phyloP scores from a whole-genome alignment of 2,888 invertebrate genomes.

The Pollenia griseotomentosa region DNA sequence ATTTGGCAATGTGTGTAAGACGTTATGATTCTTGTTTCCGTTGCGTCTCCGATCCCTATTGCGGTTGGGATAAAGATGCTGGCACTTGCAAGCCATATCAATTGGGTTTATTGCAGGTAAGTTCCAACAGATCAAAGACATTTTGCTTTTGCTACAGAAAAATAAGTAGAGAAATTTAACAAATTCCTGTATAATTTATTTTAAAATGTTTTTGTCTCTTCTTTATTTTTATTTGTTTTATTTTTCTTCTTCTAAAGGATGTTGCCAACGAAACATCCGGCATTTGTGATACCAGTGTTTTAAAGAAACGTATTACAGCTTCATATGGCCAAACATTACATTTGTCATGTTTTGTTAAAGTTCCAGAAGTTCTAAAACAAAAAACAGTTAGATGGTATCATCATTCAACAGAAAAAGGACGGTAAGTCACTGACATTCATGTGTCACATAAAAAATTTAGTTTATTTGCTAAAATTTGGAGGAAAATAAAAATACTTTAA shows the following conservation, averaged over 20 bases:
- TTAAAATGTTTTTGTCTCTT: conserved; percentile 83
- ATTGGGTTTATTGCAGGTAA: conserved; percentile 88
- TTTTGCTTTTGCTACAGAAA: not conserved
- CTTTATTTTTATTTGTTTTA: conserved; percentile 10
- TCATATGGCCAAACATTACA: conserved; percentile 97
- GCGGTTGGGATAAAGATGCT: conserved; percentile 97
- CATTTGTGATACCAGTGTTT: conserved; percentile 94
- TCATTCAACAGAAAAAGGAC: conserved; percentile 94
- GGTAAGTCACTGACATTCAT: conserved; percentile 82
- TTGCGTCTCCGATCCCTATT: conserved; percentile 97
- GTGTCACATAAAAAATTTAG: conserved; percentile 43
- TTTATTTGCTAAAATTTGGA: conserved; percentile 26
- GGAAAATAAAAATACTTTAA: not conserved
- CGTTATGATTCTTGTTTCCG: conserved; percentile 96
- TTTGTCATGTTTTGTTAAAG: conserved; percentile 94
- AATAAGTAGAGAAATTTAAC: not conserved
- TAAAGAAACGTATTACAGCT: conserved; percentile 94
- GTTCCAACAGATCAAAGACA: conserved; percentile 38
- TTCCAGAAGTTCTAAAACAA: conserved; percentile 93
- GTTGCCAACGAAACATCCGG: conserved; percentile 95
- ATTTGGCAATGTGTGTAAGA: conserved; percentile 94
- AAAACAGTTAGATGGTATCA: conserved; percentile 94
- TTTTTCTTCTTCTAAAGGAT: conserved; percentile 88
- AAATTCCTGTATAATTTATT: conserved; percentile 8
- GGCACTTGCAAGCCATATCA: conserved; percentile 94